A percentile compares a stretch with the other conserved stretches of the same genome.
Conservation (phyloP, 2,113 vertebrate species). For the Bucco capensis region DNA sequence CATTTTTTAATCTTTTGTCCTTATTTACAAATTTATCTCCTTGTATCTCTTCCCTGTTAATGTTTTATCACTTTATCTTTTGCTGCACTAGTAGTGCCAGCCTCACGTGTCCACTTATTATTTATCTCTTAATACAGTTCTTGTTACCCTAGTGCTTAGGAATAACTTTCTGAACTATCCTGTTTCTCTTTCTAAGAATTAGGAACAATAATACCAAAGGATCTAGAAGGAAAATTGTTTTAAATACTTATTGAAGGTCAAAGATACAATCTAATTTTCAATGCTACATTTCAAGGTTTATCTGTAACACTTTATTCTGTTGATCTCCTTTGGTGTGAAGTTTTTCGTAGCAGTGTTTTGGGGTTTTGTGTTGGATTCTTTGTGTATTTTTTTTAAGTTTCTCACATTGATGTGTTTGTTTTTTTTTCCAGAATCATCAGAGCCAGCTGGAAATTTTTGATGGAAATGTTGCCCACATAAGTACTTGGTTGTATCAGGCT, state of each 20-base stretch:
- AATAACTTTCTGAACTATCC: neutral
- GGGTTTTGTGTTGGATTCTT: neutral
- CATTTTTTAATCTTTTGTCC: neutral
- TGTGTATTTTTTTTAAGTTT: neutral
- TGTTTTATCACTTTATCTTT: neutral
- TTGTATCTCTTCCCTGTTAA: neutral
- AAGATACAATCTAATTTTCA: neutral
- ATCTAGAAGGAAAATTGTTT: neutral
- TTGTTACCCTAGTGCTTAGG: neutral
- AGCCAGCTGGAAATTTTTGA: slow-evolving; percentile 95
- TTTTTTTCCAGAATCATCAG: slow-evolving; percentile 83
- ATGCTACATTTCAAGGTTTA: neutral
- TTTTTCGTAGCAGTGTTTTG: accelerated
- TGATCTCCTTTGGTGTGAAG: neutral
- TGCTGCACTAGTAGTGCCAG: neutral
- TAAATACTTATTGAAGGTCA: neutral
- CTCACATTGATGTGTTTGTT: neutral
- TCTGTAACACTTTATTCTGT: neutral
- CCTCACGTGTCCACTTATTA: neutral
- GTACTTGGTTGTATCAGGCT: slow-evolving; percentile 97
- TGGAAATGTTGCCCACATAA: slow-evolving; percentile 95
- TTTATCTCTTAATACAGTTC: neutral
- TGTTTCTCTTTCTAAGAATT: neutral
- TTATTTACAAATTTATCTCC: neutral
- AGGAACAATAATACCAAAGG: neutral